These are phyloP conservation scores for Allenopithecus nigroviridis DNA, from an alignment of 2,797 vertebrate species.

Conservation along the genomic window DNA sequence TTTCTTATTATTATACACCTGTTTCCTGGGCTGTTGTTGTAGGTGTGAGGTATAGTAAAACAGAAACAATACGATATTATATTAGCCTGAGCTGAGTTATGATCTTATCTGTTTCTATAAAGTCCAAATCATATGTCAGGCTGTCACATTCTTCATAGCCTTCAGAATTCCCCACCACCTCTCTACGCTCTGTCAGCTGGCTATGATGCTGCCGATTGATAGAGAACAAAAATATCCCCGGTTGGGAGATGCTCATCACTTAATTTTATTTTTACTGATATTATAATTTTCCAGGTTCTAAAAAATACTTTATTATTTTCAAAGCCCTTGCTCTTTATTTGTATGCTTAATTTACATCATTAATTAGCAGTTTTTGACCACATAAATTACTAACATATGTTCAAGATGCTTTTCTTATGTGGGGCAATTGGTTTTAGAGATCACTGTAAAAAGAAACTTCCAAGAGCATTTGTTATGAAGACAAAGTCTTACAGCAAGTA, in stretches of 20 bases:
- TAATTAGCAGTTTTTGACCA: background rate
- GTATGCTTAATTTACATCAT: background rate
- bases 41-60: background rate
- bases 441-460: background rate
- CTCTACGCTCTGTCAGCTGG: background rate
- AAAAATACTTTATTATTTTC: conserved; percentile 42
- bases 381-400: background rate
- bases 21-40: background rate
- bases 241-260: background rate
- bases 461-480: conserved; percentile 1
- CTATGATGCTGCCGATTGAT: background rate
- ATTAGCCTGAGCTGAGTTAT: background rate
- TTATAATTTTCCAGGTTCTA: background rate
- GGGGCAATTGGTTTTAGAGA: background rate
- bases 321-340: conserved; percentile 33
- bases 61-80: background rate
- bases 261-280: conserved; percentile 40
- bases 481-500: background rate
- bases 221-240: background rate
- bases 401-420: background rate
- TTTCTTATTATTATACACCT: background rate
- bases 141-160: conserved; percentile 36
- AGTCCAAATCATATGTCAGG: background rate
- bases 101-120: conserved; percentile 17
- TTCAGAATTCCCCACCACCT: background rate